Percentiles rank a stretch among this genome's conserved stretches.
Evolutionary conservation across 2,888 invertebrate species (phyloP).

Genomic region (Apamea crenata): DNA sequence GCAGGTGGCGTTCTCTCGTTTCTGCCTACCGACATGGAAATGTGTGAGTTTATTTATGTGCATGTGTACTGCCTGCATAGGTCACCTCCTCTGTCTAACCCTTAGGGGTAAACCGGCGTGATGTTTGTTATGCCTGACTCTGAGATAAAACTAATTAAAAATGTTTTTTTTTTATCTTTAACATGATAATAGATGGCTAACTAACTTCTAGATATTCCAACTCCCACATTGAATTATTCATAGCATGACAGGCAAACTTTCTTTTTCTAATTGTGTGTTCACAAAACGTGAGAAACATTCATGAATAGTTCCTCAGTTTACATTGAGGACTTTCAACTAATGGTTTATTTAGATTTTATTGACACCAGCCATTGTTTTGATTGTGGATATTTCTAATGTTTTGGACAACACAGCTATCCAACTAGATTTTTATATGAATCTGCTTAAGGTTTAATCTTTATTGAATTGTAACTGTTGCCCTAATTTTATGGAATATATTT

Average conservation of each 20-base stretch:
- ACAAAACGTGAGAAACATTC: constrained; percentile 35
- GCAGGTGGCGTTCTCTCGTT: not conserved
- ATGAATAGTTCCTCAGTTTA: constrained; percentile 16
- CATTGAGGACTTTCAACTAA: constrained; percentile 27
- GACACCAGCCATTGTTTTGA: constrained; percentile 9
- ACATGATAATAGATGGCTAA: not conserved
- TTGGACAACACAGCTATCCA: not conserved
- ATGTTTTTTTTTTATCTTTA: not conserved
- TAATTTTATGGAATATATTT: not conserved
- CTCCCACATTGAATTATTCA: constrained; percentile 17
- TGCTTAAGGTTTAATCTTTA: not conserved
- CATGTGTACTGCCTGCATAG: not conserved
- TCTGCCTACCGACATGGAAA: not conserved
- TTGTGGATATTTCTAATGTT: not conserved
- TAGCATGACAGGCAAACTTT: constrained; percentile 18
- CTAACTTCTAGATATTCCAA: constrained; percentile 3
- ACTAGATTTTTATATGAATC: not conserved
- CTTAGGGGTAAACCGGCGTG: not conserved
- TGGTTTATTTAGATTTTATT: constrained; percentile 18
- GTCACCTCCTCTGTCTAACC: too few relatives aligned
- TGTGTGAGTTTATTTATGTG: not conserved
- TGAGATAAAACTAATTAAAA: not conserved
- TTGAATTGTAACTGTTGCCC: not conserved
- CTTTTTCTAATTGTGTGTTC: constrained; percentile 12
- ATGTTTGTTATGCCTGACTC: not conserved